Conservation (phyloP, 2,888 invertebrate genomes). For the Drosophila mimica region DNA sequence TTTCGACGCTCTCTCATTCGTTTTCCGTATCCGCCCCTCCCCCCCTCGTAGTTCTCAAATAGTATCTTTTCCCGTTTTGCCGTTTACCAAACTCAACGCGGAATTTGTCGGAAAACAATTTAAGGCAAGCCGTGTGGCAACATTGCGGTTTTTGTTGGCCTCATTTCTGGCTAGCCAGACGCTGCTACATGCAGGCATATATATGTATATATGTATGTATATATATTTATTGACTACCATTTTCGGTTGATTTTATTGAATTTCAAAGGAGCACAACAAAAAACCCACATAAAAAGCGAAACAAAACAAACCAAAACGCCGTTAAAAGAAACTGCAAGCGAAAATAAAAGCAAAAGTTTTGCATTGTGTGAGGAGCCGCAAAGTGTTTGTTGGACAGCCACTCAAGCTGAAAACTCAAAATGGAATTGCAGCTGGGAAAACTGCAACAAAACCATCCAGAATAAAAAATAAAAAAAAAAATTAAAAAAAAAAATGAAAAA, state of each 20-base stretch:
- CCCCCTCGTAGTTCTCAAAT: conserved; percentile 9
- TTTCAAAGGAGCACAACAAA: conserved; percentile 32
- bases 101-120: conserved; percentile 76
- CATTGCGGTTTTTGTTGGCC: conserved; percentile 45
- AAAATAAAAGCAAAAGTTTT: conserved; percentile 38
- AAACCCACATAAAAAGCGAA: conserved; percentile 2
- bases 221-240: conserved; percentile 59
- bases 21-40: background rate
- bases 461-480: background rate
- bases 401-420: conserved; percentile 51
- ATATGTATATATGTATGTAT: background rate
- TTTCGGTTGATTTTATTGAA: conserved; percentile 64
- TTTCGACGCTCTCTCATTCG: conserved; percentile 44
- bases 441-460: conserved; percentile 9
- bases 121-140: conserved; percentile 70
- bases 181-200: background rate
- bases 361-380: conserved; percentile 28
- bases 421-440: conserved; percentile 35
- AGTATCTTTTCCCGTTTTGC: background rate
- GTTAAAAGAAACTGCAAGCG: conserved; percentile 8
- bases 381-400: conserved; percentile 34
- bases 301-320: background rate
- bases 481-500: background rate
- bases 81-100: conserved; percentile 44
- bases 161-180: conserved; percentile 7